Conservation (phyloP, 2,797 vertebrate genomes). For the Cossypha polioptera region DNA sequence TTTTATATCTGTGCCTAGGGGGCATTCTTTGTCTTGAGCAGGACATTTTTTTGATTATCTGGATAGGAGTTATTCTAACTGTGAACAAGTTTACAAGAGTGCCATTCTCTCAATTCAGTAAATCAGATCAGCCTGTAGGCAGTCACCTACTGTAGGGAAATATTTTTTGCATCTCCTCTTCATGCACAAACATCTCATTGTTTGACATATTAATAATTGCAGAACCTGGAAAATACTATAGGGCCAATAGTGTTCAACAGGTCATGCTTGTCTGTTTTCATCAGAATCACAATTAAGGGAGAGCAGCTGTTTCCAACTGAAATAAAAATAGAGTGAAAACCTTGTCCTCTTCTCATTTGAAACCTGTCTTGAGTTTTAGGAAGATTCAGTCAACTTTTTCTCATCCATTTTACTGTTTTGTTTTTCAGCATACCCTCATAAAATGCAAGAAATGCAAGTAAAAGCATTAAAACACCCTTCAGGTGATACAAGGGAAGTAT, state of each 20-base stretch:
- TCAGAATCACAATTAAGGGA: slow-evolving; percentile 64
- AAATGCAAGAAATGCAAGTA: background rate
- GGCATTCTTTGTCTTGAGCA: slow-evolving; percentile 15
- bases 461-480: background rate
- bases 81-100: slow-evolving; percentile 60
- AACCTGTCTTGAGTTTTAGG: background rate
- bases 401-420: background rate
- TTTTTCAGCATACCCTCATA: background rate
- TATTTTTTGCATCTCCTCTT: slow-evolving; percentile 39
- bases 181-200: background rate
- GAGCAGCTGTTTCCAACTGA: background rate
- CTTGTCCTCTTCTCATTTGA: background rate
- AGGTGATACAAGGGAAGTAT: background rate
- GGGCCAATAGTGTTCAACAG: slow-evolving; percentile 58
- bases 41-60: slow-evolving; percentile 30
- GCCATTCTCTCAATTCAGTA: slow-evolving; percentile 55
- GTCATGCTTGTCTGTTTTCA: slow-evolving; percentile 58
- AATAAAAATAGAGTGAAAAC: slow-evolving; percentile 35
- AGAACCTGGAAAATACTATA: slow-evolving; percentile 31
- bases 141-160: slow-evolving; percentile 45
- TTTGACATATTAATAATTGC: slow-evolving; percentile 68
- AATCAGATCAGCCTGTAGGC: slow-evolving; percentile 59
- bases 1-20: background rate
- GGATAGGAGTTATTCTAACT: slow-evolving; percentile 50
- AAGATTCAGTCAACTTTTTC: background rate